phyloP scores from a whole-genome alignment of 2,797 vertebrate genomes.

The Gymnothorax reevesii region DNA sequence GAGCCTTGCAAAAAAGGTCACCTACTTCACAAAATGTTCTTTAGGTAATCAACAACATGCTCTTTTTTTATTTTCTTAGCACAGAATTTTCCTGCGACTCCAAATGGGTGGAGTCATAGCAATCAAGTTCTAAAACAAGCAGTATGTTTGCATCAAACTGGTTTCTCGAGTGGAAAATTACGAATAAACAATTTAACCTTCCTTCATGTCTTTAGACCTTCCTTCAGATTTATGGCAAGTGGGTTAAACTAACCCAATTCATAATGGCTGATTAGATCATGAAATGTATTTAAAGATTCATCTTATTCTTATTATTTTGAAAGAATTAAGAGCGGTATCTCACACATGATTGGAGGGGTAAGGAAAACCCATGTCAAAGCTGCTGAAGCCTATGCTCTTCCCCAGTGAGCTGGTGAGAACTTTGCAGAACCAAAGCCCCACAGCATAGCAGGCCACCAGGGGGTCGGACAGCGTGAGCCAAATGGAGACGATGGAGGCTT shows the following conservation, averaged over 20 bases:
- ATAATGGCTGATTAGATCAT: neutral
- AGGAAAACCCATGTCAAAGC: neutral
- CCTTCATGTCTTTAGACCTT: neutral
- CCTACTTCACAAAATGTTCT: neutral
- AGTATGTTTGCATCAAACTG: neutral
- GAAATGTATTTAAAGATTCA: neutral
- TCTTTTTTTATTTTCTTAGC: neutral
- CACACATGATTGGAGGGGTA: neutral
- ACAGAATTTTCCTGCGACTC: neutral
- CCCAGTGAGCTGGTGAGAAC: neutral
- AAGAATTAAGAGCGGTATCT: neutral
- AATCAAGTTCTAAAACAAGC: neutral
- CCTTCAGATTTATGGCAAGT: no score
- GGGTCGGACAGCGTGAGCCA: neutral
- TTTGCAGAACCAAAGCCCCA: neutral
- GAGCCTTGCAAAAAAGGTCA: neutral
- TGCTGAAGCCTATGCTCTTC: neutral
- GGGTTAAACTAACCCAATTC: no score
- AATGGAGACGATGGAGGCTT: neutral
- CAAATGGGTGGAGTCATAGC: neutral
- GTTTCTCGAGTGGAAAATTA: neutral
- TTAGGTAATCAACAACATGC: neutral
- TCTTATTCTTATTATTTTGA: neutral
- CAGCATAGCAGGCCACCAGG: neutral
- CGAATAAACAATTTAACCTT: neutral